Base-by-base conservation (phyloP, 2,113 vertebrate species). In the Pelobates fuscus region DNA sequence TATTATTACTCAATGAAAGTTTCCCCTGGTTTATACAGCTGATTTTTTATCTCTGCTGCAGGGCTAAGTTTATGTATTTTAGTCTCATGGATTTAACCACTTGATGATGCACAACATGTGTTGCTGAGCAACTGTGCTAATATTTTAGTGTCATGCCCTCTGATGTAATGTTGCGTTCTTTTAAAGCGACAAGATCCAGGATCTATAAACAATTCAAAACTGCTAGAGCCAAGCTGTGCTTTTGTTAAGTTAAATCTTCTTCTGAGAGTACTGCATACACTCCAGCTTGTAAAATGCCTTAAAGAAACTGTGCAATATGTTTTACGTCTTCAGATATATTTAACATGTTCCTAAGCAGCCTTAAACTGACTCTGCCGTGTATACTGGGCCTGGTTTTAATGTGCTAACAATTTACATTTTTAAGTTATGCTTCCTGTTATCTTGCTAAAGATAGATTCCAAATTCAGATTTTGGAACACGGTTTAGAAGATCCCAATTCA, bases 111-210 rank as follows among this genome's bases (percentile, higher is more conserved):
- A 55, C 4, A 55, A 49, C 44, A 7, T 23, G 62, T 2, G 62
- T 64, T 64, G 62, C 62, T 43, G 32, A 37, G 62, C 62, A 64
- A 64, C 62, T 21, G 32, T 64, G 30, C 15, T 29, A 64, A 18
- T 17, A 64, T 64, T 41, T 64, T 5, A 1, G 18, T 37, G 32
- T 64, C 30, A 37, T 43, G 14, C 6, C 17, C 20, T 21, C 8
- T 64, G 30, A 64, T 23, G 62, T 64, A 41, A 43, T 64, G 62
- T 64, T 64, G 62, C 17, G 12, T 55, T 55, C n/a, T 20, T 55
- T 55, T 55, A 55, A 55, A 55, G 52, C 11, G 5, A 55, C 52
- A 55, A 21, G 52, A 8, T 23, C 52, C 52, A 8, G 21, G 6
- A 10, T 23, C 52, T 17, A 6, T 5, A 12, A 20, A 23, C 52